Percentiles rank a stretch among this genome's conserved stretches.
These are phyloP conservation scores for Myripristis murdjan DNA, from an alignment of 2,797 vertebrate genomes.

Conservation along the genomic window DNA sequence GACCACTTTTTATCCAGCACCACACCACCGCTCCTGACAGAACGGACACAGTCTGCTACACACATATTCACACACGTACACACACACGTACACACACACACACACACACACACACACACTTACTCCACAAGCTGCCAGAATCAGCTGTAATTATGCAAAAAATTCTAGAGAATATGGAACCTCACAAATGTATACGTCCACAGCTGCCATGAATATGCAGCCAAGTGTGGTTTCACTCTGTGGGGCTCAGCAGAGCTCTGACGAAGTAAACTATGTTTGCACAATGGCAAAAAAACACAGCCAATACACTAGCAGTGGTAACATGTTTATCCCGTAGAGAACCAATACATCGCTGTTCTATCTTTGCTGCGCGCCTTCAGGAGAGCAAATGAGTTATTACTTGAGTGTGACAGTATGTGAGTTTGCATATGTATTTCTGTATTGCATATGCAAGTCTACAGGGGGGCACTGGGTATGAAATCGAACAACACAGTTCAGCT, in stretches of 20 bases:
- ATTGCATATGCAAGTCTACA: slow-evolving; percentile 28
- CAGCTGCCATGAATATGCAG: slow-evolving; percentile 49
- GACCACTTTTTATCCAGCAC: slow-evolving; percentile 60
- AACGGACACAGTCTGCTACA: slow-evolving; percentile 76
- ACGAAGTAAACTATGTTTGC: slow-evolving; percentile 49
- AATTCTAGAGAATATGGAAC: not conserved
- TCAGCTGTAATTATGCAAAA: slow-evolving; percentile 45
- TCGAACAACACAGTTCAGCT: slow-evolving; percentile 35
- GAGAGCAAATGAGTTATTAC: slow-evolving; percentile 35
- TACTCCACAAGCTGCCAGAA: slow-evolving; percentile 32
- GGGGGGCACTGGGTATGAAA: slow-evolving; percentile 30
- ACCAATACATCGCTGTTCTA: slow-evolving; percentile 4
- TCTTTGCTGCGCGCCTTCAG: slow-evolving; percentile 14
- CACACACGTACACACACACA: not conserved
- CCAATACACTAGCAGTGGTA: slow-evolving; percentile 37
- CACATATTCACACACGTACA: slow-evolving; percentile 24
- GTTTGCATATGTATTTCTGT: slow-evolving; percentile 32
- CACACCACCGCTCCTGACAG: slow-evolving; percentile 76
- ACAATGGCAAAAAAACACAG: slow-evolving; percentile 43
- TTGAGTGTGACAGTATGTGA: slow-evolving; percentile 21
- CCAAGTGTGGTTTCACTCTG: slow-evolving; percentile 51
- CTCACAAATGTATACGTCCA: slow-evolving; percentile 33
- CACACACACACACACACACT: slow-evolving; percentile 17
- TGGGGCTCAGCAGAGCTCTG: slow-evolving; percentile 47
- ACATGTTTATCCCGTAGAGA: slow-evolving; percentile 38